Conservation (phyloP, 2,113 vertebrate species). For the Pteruthius melanotis region DNA sequence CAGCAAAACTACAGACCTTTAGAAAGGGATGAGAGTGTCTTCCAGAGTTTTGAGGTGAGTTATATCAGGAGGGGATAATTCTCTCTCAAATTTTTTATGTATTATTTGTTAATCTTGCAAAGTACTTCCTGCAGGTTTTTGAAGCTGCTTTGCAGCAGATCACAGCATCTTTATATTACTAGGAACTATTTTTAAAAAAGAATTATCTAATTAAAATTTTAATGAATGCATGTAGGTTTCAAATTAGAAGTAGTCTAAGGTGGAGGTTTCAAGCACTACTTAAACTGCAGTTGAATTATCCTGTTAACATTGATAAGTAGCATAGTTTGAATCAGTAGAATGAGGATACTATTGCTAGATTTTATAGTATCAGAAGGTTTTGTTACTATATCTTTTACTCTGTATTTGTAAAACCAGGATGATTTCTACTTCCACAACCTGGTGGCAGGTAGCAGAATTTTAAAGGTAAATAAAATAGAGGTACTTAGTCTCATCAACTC, state of each 20-base stretch:
- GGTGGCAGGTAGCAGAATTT: background rate
- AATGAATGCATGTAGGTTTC: background rate
- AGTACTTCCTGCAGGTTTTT: background rate
- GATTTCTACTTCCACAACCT: background rate
- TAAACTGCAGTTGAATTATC: background rate
- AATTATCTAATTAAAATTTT: background rate
- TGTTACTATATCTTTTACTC: background rate
- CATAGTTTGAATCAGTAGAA: background rate
- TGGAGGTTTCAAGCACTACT: background rate
- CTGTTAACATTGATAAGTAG: background rate
- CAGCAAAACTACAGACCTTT: background rate
- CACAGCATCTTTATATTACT: background rate
- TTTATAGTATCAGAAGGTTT: background rate
- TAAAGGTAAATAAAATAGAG: background rate
- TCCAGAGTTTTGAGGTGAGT: background rate
- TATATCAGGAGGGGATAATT: background rate
- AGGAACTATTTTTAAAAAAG: background rate
- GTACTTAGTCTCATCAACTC: background rate
- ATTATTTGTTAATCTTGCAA: background rate
- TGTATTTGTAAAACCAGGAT: background rate
- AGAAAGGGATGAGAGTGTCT: background rate
- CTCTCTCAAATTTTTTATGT: background rate
- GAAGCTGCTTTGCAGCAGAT: background rate
- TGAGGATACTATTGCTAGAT: background rate
- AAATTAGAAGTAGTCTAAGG: background rate